A percentile compares a stretch with the other conserved stretches of the same genome.
phyloP scores from a whole-genome alignment of 2,113 vertebrate genomes.

The Rhinoderma darwinii region DNA sequence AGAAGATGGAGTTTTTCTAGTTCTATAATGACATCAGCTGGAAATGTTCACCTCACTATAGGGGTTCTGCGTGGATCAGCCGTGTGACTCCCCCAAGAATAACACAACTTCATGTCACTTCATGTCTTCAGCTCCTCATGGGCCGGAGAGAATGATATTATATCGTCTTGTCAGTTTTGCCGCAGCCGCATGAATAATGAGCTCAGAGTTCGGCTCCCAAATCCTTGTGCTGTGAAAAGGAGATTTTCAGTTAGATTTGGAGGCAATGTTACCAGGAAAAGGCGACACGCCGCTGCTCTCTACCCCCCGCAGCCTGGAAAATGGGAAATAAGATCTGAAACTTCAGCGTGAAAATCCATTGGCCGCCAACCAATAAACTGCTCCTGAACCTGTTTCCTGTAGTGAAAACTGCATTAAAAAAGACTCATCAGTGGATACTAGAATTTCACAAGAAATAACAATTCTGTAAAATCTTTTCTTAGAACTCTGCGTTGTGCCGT shows the following conservation, averaged over 20 bases:
- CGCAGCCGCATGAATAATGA: neutral
- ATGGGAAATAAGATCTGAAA: neutral
- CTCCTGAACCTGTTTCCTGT: no score
- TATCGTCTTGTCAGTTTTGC: slow-evolving; percentile 27
- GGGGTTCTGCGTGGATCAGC: neutral
- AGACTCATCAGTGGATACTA: no score
- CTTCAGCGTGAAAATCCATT: neutral
- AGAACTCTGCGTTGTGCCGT: no score
- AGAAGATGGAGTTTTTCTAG: neutral
- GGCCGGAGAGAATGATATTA: neutral
- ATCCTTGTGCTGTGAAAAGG: neutral
- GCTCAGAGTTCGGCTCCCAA: neutral
- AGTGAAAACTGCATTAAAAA: no score
- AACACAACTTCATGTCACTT: neutral
- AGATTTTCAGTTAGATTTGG: neutral
- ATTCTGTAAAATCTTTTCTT: no score
- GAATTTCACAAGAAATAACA: no score
- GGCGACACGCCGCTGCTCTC: no score
- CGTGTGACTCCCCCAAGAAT: neutral
- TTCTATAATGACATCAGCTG: neutral
- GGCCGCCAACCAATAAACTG: neutral
- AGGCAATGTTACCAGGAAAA: neutral
- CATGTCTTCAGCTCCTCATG: slow-evolving; percentile 18
- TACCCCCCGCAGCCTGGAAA: neutral
- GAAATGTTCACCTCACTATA: no score